These are phyloP conservation scores for Irena cyanogastra DNA, from an alignment of 2,113 vertebrate genomes.

Conservation along the genomic window DNA sequence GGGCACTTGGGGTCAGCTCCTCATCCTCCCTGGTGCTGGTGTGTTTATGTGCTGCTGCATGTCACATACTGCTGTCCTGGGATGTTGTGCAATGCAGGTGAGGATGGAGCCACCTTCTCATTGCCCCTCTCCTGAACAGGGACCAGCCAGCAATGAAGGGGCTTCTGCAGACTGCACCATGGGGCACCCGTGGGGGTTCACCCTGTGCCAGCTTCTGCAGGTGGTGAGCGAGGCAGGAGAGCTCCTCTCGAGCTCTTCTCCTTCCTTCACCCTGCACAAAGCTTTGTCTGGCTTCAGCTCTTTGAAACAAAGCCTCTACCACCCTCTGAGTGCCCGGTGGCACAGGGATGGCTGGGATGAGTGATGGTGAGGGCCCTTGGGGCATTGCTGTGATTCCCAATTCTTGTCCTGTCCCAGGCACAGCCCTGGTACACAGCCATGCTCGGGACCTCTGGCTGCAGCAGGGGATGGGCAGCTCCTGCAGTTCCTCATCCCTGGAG, in stretches of 20 bases:
- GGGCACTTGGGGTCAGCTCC: background rate
- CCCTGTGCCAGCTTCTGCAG: background rate
- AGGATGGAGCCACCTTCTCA: background rate
- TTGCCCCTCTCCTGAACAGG: background rate
- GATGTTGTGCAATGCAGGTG: background rate
- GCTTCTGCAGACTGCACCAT: background rate
- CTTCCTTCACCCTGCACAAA: background rate
- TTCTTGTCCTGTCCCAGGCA: background rate
- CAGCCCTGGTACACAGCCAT: fast-evolving
- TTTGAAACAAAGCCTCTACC: background rate
- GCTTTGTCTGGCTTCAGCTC: background rate
- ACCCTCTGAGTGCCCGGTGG: background rate
- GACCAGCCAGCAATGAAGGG: background rate
- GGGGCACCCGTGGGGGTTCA: background rate
- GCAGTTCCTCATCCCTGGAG: background rate
- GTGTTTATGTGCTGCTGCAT: background rate
- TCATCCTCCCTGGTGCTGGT: background rate
- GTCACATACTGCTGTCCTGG: background rate
- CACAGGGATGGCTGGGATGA: background rate
- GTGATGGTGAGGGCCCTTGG: no score
- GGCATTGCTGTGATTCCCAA: background rate
- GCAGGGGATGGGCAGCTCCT: background rate
- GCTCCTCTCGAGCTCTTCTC: background rate
- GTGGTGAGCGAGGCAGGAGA: fast-evolving
- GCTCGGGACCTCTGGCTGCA: fast-evolving